Base-by-base conservation (phyloP, 2,888 invertebrate species). In the Conchocele bisecta region DNA sequence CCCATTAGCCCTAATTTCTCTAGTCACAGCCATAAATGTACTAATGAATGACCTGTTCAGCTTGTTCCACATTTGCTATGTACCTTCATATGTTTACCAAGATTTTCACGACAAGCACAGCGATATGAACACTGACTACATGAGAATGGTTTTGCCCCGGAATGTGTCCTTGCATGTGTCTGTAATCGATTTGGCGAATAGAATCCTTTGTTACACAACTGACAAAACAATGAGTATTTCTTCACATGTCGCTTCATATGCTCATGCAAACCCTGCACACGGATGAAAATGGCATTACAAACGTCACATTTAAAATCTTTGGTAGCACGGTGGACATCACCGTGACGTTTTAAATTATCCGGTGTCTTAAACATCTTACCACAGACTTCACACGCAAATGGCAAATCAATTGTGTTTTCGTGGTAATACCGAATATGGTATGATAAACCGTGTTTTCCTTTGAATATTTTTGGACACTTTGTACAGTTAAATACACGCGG, bases 301-400 rank as follows among this genome's bases (percentile, higher is more conserved):
- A 53, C 60, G 17, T 66, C 53, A 59, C 79, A 79, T 41, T 51
- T 51, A 17, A 39, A 79, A 24, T 68, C 60, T 41, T 46, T 68
- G 11, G 26, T 56, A 17, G 73, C 61, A 3, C 35, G 29, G 44
- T 79, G 79, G 15, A 71, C 59, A 41, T 61, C 60, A n/a, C 60
- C 65, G 58, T 79, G 79, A 15, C 65, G 50, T 29, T 74, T 67
- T 26, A 73, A 44, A 15, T 65, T 53, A 48, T 68, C 66, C 51
- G 68, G 63, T 20, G 75, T 70, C 58, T 65, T 75, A 46, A 77
- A 80, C 24, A 66, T 46, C 44, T 77, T 77, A 9, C 64, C 66
- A 59, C 80, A 80, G 5, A 73, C 60, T 57, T 71, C 56, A 51
- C 79, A 79, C n/a, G 61, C 41, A 44, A 63, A 79, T n/a, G 76